A percentile compares a stretch with the other conserved stretches of the same genome.
Conservation (phyloP, 1,140 invertebrate species). For the Drosophila obscura region DNA sequence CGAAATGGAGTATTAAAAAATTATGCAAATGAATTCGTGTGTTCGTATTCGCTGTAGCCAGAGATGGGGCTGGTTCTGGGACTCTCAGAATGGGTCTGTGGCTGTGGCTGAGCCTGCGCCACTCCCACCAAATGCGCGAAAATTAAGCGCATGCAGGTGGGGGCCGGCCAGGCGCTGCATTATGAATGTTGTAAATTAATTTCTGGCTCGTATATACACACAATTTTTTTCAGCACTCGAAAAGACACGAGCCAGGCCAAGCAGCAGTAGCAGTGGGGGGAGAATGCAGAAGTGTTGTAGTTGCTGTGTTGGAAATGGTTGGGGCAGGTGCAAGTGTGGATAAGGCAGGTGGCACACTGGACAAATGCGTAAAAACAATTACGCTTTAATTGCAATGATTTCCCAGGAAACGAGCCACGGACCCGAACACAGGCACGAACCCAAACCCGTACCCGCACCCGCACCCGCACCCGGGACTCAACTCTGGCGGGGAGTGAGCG, state of each 20-base stretch:
- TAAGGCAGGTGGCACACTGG: conserved; percentile 35
- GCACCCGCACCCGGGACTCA: too few species aligned
- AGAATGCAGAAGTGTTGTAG: background rate
- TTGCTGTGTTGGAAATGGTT: background rate
- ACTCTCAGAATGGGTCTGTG: background rate
- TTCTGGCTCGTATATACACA: conserved; percentile 31
- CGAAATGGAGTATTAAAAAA: conserved; percentile 81
- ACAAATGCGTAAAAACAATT: conserved; percentile 77
- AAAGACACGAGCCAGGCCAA: conserved; percentile 65
- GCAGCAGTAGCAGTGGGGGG: conserved; percentile 28
- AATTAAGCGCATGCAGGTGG: conserved; percentile 63
- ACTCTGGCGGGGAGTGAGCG: background rate
- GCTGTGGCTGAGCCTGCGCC: conserved; percentile 23
- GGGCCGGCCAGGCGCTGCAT: conserved; percentile 41
- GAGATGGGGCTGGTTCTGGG: background rate
- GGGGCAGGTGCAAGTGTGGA: background rate
- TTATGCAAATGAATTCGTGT: conserved; percentile 80
- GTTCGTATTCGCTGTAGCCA: conserved; percentile 54
- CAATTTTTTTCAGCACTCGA: conserved; percentile 34
- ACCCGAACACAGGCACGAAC: background rate
- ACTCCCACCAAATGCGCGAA: conserved; percentile 60
- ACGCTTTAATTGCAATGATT: conserved; percentile 79
- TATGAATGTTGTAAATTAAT: conserved; percentile 79
- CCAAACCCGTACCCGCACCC: too few species aligned
- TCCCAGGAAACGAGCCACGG: conserved; percentile 44